Percentiles rank a stretch among this genome's conserved stretches.
These are phyloP conservation scores for Drosophila quadrilineata DNA, from an alignment of 1,140 invertebrate genomes.

Conservation along the genomic window DNA sequence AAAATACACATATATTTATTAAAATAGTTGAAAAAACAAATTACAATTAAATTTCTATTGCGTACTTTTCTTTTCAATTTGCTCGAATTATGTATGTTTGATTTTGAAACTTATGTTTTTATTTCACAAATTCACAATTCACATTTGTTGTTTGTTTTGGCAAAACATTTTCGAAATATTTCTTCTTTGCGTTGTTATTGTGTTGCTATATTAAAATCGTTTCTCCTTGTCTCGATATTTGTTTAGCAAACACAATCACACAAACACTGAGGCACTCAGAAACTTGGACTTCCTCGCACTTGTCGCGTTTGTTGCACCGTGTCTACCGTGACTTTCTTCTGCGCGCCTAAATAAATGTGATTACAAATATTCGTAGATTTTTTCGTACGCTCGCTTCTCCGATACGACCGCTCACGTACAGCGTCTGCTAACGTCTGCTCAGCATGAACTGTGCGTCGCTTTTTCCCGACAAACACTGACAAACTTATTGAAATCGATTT, in stretches of 20 bases:
- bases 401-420: conserved; percentile 55
- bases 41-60: not conserved
- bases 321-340: conserved; percentile 44
- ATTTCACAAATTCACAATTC: conserved; percentile 19
- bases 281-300: conserved; percentile 4
- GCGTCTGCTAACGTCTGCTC: conserved; percentile 57
- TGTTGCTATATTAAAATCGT: conserved; percentile 23
- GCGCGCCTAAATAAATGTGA: conserved; percentile 44
- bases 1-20: conserved; percentile 9
- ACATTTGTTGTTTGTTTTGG: conserved; percentile 29
- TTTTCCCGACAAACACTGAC: conserved; percentile 74
- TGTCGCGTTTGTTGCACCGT: not conserved
- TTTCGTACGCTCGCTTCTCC: conserved; percentile 2
- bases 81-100: no score
- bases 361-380: no score
- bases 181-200: conserved; percentile 3
- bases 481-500: conserved; percentile 78
- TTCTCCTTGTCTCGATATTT: conserved; percentile 54
- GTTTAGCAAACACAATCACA: conserved; percentile 51
- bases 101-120: conserved; percentile 24
- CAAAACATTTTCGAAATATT: conserved; percentile 34
- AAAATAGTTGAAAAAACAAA: not conserved
- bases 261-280: conserved; percentile 1
- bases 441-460: conserved; percentile 47
- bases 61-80: no score